Conservation (phyloP, 2,113 vertebrate species). For the Lampris megalopsis region DNA sequence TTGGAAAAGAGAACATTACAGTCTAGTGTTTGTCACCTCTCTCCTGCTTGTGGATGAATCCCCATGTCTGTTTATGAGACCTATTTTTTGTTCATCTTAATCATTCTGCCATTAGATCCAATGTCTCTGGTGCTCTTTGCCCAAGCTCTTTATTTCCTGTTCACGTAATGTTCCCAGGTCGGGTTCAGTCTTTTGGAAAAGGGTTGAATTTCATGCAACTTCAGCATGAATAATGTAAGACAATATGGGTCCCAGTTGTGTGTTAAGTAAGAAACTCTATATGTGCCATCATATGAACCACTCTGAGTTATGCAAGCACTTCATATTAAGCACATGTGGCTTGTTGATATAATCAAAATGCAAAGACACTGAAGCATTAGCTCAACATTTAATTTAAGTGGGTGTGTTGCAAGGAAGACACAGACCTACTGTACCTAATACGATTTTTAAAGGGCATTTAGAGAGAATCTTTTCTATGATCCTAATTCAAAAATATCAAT, state of each 20-base stretch:
- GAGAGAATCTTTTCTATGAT: too few species aligned
- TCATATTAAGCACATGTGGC: not conserved
- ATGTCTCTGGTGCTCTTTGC: conserved; percentile 50
- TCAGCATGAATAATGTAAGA: conserved; percentile 73
- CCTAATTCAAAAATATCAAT: not conserved
- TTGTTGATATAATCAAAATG: not conserved
- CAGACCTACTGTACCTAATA: not conserved
- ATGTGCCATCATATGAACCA: conserved; percentile 32
- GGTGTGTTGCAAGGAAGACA: not conserved
- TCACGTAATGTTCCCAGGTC: conserved; percentile 35
- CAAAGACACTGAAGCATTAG: not conserved
- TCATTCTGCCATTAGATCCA: conserved; percentile 60
- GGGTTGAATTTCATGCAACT: conserved; percentile 64
- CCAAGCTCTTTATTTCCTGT: conserved; percentile 54
- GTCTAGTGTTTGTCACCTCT: conserved; percentile 13
- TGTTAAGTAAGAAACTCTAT: conserved; percentile 41
- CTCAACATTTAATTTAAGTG: not conserved
- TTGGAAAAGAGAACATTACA: not conserved
- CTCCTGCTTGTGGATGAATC: conserved; percentile 21
- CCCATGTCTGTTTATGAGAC: conserved; percentile 29
- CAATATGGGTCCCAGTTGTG: conserved; percentile 52
- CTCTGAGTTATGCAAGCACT: conserved; percentile 18
- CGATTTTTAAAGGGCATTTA: too few species aligned
- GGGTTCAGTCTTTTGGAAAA: conserved; percentile 49
- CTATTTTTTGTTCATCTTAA: conserved; percentile 58